Percentiles rank a stretch among this genome's conserved stretches.
Evolutionary conservation across 2,797 vertebrate species (phyloP).

Genomic region (Sebastes kiyomatsui): DNA sequence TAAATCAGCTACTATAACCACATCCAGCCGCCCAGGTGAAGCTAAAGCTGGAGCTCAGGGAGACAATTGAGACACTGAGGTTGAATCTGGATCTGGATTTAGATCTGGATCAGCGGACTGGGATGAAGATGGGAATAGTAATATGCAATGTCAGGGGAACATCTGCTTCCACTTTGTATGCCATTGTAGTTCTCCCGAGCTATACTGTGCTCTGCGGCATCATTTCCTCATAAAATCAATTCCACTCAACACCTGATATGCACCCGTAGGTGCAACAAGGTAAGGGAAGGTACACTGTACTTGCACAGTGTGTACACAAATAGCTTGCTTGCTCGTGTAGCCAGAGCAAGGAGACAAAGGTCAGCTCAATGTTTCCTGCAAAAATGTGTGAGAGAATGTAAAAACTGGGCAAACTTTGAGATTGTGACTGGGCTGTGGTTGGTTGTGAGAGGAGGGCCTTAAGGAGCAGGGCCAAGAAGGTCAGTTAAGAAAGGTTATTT

Average conservation of each 20-base stretch:
- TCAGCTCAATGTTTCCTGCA: conserved; percentile 1
- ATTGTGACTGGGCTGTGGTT: background rate
- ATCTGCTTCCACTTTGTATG: conserved; percentile 62
- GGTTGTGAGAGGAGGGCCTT: background rate
- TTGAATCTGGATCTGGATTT: conserved; percentile 36
- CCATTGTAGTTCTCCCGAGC: conserved; percentile 15
- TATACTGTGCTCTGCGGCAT: conserved; percentile 25
- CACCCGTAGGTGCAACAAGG: conserved; percentile 36
- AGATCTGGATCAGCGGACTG: conserved; percentile 30
- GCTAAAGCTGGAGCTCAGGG: conserved; percentile 19
- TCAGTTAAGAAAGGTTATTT: background rate
- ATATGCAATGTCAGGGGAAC: conserved; percentile 53
- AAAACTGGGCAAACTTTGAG: background rate
- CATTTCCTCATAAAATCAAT: conserved; percentile 62
- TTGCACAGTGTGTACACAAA: conserved; percentile 17
- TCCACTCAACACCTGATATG: conserved; percentile 51
- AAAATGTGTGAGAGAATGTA: background rate
- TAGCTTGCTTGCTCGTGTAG: conserved; percentile 24
- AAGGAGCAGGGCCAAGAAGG: background rate
- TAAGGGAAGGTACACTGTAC: conserved; percentile 8
- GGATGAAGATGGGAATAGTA: conserved; percentile 47
- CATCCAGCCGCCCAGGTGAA: conserved; percentile 43
- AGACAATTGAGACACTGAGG: conserved; percentile 20
- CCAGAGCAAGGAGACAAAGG: conserved; percentile 35
- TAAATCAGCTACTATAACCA: conserved; percentile 66